Percentiles rank a stretch among this genome's conserved stretches.
These are phyloP conservation scores for Zaprionus ornatus DNA, from an alignment of 1,140 invertebrate species.

Conservation along the genomic window DNA sequence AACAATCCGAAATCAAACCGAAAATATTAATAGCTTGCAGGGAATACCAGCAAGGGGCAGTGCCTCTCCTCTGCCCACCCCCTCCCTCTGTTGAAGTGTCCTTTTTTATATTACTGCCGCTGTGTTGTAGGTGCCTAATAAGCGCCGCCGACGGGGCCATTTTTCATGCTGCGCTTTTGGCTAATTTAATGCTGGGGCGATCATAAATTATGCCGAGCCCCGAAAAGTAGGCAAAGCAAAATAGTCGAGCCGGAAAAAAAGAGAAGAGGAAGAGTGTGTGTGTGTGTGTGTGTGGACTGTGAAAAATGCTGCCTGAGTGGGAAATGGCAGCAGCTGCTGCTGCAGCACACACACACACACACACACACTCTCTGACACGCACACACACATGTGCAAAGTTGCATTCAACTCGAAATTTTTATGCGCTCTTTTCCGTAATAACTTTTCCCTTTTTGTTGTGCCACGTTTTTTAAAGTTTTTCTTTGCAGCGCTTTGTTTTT, in stretches of 20 bases:
- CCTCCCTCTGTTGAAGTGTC: background rate
- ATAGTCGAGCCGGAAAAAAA: conserved; percentile 25
- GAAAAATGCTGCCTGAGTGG: conserved; percentile 59
- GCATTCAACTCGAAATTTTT: conserved; percentile 74
- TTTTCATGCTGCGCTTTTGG: conserved; percentile 78
- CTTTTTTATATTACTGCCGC: conserved; percentile 6
- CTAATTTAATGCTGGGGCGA: conserved; percentile 77
- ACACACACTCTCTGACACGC: conserved; percentile 19
- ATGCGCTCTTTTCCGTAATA: conserved; percentile 68
- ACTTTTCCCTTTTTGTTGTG: conserved; percentile 51
- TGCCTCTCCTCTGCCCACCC: background rate
- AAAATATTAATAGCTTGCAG: conserved; percentile 46
- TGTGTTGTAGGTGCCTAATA: conserved; percentile 57
- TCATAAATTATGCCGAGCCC: conserved; percentile 71
- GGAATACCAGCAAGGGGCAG: background rate
- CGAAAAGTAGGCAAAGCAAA: conserved; percentile 66
- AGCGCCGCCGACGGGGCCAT: conserved; percentile 61
- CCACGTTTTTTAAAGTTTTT: conserved; percentile 31
- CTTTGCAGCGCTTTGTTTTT: conserved; percentile 50
- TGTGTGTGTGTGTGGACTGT: conserved; percentile 1
- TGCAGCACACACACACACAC: conserved; percentile 21
- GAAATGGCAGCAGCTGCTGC: conserved; percentile 76
- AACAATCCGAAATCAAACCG: conserved; percentile 46
- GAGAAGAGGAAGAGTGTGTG: conserved; percentile 23
- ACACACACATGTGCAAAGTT: conserved; percentile 53